Evolutionary conservation across 2,888 invertebrate species (phyloP).

Genomic region (Chironomus tentans): DNA sequence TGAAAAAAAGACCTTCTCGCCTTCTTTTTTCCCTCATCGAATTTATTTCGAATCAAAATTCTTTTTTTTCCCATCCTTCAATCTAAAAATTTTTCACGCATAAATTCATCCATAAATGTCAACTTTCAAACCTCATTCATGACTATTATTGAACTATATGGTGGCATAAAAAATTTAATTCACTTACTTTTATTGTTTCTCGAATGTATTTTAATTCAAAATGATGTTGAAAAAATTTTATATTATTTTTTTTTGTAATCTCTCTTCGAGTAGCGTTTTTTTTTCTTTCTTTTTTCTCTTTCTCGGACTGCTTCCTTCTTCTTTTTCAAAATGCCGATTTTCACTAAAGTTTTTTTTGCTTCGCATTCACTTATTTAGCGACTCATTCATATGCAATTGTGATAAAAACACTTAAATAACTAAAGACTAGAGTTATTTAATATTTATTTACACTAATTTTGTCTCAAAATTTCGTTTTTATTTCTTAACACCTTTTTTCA

Average conservation of each 20-base stretch:
- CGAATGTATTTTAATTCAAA: constrained; percentile 11
- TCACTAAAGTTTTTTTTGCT: constrained; percentile 15
- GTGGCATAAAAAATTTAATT: constrained; percentile 9
- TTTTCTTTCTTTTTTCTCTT: constrained; percentile 3
- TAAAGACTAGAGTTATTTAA: constrained; percentile 28
- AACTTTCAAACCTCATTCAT: not conserved
- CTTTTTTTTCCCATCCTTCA: not conserved
- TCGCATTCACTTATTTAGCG: constrained; percentile 7
- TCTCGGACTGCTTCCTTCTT: constrained; percentile 22
- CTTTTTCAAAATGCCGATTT: constrained; percentile 26
- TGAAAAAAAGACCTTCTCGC: not conserved
- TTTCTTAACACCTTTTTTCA: constrained; percentile 14
- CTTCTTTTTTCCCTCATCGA: not conserved
- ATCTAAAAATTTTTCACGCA: not conserved
- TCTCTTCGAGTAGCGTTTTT: constrained; percentile 20
- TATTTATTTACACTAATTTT: constrained; percentile 28
- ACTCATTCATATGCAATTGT: constrained; percentile 3
- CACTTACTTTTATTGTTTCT: constrained; percentile 23
- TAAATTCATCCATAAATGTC: not conserved
- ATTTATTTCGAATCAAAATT: not conserved
- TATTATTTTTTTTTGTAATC: constrained; percentile 4
- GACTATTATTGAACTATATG: not conserved
- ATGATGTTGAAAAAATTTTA: constrained; percentile 10
- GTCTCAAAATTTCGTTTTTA: constrained; percentile 11
- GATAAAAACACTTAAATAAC: constrained; percentile 27